Evolutionary conservation across 2,113 vertebrate genomes (phyloP), one percentile per base, ranked within the genome.

Genomic region (Clarias batrachus): DNA sequence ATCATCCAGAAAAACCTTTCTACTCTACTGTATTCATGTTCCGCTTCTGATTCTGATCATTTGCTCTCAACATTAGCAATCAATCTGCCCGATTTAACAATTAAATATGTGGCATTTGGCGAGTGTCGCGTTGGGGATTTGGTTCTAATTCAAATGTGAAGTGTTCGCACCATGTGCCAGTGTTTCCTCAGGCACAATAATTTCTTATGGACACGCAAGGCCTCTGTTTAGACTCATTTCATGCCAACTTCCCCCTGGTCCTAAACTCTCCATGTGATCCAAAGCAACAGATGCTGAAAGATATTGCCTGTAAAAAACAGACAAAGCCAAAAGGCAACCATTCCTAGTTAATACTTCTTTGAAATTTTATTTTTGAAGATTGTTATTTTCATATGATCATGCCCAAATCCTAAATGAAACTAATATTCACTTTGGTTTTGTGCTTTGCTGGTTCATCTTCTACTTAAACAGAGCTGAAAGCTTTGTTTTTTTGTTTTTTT

Each of bases 251-350:
- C n/a, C 60, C 60, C 16, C 70, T 56, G 68, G 30, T 76, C 54
- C 23, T 86, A 70, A 59, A 48, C 25, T 78, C 59, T 62, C 16
- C 33, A 13, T 48, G 37, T 23, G 12, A 82, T 82, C 37, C 37
- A 74, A 63, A 63, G 56, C 14, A 86, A 63, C 79, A 86, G 85
- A 86, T 86, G 85, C 48, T 86, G 21, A 73, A 25, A 30, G 81
- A 62, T 81, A 81, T 81, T 78, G 85, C 16, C 48, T 17, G n/a
- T 56, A 68, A 65, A 41, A 25, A n/a, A 70, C 10, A 86, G 41
- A 60, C 77, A 81, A 70, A 81, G 30, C 30, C 30, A 33, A 33
- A 33, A 48, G 54, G n/a, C 41, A 68, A 27, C 13, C 3, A 4
- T 71, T 56, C 13, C 17, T 86, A 19, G 56, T 63, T 57, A 57